phyloP scores from a whole-genome alignment of 2,113 vertebrate species.

The Excalfactoria chinensis region DNA sequence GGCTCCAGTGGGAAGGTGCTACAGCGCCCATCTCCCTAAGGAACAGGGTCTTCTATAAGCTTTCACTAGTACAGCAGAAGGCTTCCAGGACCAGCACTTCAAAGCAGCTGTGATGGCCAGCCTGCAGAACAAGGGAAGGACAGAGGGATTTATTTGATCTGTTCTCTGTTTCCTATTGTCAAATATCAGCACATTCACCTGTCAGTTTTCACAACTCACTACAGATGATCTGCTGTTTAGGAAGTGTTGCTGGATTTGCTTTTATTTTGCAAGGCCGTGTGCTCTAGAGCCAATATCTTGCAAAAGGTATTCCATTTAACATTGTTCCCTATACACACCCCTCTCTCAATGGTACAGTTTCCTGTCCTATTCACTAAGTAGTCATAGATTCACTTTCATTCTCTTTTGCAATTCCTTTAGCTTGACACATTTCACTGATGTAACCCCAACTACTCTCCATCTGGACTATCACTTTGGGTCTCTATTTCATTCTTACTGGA shows the following conservation, averaged over 20 bases:
- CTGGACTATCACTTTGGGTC: slow-evolving; percentile 37
- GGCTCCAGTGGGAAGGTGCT: not conserved
- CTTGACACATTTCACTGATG: slow-evolving; percentile 1
- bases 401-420: slow-evolving; percentile 45
- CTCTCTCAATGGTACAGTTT: not conserved
- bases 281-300: not conserved
- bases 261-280: not conserved
- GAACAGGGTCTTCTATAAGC: not conserved
- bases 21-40: not conserved
- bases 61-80: not conserved
- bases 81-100: not conserved
- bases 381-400: slow-evolving; percentile 1
- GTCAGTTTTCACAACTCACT: not conserved
- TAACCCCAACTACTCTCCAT: slow-evolving; percentile 40
- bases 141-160: not conserved
- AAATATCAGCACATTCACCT: not conserved
- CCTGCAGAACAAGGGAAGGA: not conserved
- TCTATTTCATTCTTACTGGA: slow-evolving; percentile 13
- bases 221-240: not conserved
- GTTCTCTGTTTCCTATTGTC: not conserved
- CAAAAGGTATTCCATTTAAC: not conserved
- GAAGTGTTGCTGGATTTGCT: not conserved
- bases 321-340: not conserved
- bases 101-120: not conserved
- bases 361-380: not conserved